A percentile compares a stretch with the other conserved stretches of the same genome.
Conservation (phyloP, 2,113 vertebrate genomes). For the Psittacara wagleri region DNA sequence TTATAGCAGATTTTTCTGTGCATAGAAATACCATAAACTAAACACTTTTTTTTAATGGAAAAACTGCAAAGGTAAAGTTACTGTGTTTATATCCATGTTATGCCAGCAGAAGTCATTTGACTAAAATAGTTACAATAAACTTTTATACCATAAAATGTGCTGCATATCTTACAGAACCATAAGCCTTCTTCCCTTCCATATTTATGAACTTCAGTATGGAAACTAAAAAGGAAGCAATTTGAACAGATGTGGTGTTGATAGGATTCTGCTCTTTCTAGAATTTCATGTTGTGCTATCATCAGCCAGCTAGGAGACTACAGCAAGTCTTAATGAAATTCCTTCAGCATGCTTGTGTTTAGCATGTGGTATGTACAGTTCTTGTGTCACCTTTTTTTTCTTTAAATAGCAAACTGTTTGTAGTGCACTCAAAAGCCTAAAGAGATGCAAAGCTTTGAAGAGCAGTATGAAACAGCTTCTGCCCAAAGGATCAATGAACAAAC, state of each 20-base stretch:
- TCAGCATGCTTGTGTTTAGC: not conserved
- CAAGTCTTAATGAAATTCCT: not conserved
- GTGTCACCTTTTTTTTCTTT: not conserved
- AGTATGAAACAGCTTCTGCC: not conserved
- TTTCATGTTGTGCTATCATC: not conserved
- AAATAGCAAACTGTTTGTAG: not conserved
- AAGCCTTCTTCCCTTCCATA: conserved; percentile 2
- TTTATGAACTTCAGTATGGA: conserved; percentile 14
- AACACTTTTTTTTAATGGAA: not conserved
- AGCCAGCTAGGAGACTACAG: conserved; percentile 7
- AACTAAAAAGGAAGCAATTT: not conserved
- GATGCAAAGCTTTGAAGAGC: not conserved
- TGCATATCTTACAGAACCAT: not conserved
- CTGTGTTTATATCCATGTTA: not conserved
- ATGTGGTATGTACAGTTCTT: not conserved
- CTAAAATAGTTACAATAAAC: not conserved
- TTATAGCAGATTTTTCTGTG: not conserved
- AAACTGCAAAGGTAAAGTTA: not conserved
- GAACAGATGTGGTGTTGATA: conserved; percentile 51
- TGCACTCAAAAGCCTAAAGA: not conserved
- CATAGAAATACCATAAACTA: not conserved
- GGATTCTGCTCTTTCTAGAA: not conserved
- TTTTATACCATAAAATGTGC: not conserved
- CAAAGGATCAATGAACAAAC: not conserved
- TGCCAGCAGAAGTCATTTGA: not conserved